Evolutionary conservation across 2,797 vertebrate species (phyloP).

Genomic region (Micrastur ruficollis): DNA sequence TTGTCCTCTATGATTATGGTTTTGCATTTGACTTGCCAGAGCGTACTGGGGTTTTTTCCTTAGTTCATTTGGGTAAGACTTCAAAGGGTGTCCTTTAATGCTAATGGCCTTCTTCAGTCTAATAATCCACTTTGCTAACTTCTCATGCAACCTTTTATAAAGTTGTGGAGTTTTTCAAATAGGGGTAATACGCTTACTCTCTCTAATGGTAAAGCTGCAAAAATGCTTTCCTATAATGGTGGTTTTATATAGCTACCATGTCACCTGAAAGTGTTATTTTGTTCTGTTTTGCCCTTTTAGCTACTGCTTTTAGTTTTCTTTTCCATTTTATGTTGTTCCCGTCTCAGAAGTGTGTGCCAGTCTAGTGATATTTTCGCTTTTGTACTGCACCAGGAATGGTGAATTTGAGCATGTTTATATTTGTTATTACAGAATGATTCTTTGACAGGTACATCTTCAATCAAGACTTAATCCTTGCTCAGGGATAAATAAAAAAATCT

Average conservation of each 20-base stretch:
- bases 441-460: neutral
- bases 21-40: conserved; percentile 52
- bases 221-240: neutral
- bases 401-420: neutral
- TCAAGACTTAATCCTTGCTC: neutral
- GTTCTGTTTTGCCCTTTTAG: neutral
- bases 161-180: neutral
- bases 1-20: conserved; percentile 23
- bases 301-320: neutral
- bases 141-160: neutral
- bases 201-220: neutral
- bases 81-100: conserved; percentile 37
- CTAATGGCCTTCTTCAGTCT: neutral
- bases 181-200: neutral
- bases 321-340: neutral
- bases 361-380: neutral
- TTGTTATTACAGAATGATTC: neutral
- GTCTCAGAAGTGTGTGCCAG: neutral
- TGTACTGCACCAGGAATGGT: neutral
- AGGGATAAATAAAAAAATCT: neutral
- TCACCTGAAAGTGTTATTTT: neutral
- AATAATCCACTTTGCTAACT: neutral
- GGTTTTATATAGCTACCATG: neutral
- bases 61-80: conserved; percentile 34
- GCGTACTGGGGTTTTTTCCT: neutral